Conservation (phyloP, 2,888 invertebrate genomes). For the Pterostichus niger region DNA sequence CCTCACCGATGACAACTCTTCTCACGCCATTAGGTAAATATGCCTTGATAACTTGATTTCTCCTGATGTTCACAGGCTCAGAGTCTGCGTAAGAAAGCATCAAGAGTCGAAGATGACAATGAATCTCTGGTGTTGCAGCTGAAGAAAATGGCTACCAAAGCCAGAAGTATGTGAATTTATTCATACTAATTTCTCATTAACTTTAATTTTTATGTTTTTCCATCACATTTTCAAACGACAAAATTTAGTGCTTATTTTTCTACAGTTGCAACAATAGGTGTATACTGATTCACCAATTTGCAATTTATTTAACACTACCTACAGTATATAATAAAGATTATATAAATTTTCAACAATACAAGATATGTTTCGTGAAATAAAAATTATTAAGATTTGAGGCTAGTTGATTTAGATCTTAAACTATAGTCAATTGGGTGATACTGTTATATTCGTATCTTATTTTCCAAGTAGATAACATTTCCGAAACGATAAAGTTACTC, state of each 20-base stretch:
- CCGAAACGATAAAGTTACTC: no score
- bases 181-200: constrained; percentile 51
- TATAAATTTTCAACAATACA: no score
- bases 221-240: constrained; percentile 51
- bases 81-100: constrained; percentile 92
- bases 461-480: no score
- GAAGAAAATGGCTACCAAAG: constrained; percentile 95
- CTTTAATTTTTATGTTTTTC: constrained; percentile 50
- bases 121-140: constrained; percentile 96
- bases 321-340: background rate
- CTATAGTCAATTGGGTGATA: no score
- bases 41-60: background rate
- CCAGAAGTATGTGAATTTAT: constrained; percentile 84
- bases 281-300: constrained; percentile 18
- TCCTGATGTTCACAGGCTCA: constrained; percentile 85
- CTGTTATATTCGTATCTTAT: no score
- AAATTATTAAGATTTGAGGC: no score
- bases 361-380: no score
- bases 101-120: constrained; percentile 97
- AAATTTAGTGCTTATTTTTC: constrained; percentile 58
- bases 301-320: constrained; percentile 1
- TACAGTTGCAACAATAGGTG: constrained; percentile 60
- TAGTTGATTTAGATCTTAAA: no score
- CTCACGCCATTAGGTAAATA: constrained; percentile 74
- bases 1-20: constrained; percentile 75